These are phyloP conservation scores for Iphiclides podalirius DNA, from an alignment of 2,888 invertebrate species.

Conservation along the genomic window DNA sequence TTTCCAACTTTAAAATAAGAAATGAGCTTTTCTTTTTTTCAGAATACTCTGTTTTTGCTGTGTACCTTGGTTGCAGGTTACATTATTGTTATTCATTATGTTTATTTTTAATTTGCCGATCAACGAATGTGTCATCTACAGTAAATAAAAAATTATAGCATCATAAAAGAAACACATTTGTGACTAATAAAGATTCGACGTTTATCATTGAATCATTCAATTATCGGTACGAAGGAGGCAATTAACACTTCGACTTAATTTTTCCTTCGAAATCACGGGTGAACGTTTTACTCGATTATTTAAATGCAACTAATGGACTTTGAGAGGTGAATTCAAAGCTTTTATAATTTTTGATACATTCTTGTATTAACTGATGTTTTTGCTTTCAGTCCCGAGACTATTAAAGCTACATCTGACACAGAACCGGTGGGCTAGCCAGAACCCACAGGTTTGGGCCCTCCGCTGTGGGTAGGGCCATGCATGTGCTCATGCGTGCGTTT, in stretches of 20 bases:
- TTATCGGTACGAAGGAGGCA: slow-evolving; percentile 21
- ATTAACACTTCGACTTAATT: slow-evolving; percentile 24
- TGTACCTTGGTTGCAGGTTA: no score
- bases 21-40: no score
- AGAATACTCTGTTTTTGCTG: no score
- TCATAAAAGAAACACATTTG: slow-evolving; percentile 3
- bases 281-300: slow-evolving; percentile 13
- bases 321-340: slow-evolving; percentile 3
- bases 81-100: no score
- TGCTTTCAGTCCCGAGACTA: no score
- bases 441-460: no score
- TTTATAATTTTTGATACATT: background rate
- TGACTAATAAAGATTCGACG: slow-evolving; percentile 20
- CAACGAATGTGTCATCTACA: slow-evolving; percentile 4
- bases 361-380: no score
- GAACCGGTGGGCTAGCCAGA: no score
- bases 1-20: no score
- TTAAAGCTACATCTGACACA: no score
- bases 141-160: background rate
- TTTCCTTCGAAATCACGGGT: slow-evolving; percentile 22
- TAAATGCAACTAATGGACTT: slow-evolving; percentile 15
- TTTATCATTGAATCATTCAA: slow-evolving; percentile 25
- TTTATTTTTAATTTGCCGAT: slow-evolving; percentile 7
- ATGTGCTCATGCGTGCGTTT: no score
- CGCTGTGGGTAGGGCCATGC: no score